A percentile compares a stretch with the other conserved stretches of the same genome.
phyloP scores from a whole-genome alignment of 2,797 vertebrate genomes.

The Chelidonichthys spinosus region DNA sequence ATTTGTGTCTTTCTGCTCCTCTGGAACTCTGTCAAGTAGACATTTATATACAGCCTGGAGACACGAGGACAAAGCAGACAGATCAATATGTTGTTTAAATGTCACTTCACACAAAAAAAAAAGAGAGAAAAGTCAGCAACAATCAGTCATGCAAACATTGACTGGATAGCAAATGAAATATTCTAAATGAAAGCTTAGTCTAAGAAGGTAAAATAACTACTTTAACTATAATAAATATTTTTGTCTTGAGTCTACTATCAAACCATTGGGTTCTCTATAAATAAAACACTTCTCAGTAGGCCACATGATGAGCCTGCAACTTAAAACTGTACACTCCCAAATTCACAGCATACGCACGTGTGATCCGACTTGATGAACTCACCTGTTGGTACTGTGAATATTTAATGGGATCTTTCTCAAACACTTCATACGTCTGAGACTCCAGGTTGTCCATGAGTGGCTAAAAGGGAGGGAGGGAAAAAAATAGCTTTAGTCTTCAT shows the following conservation, averaged over 20 bases:
- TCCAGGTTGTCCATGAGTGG: constrained; percentile 97
- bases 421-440: constrained; percentile 96
- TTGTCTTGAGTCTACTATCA: neutral
- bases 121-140: too few species aligned
- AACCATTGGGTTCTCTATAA: neutral
- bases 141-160: neutral
- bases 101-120: neutral
- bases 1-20: constrained; percentile 91
- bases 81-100: neutral
- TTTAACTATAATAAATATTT: neutral
- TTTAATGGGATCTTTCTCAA: constrained; percentile 96
- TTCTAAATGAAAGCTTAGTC: neutral
- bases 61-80: neutral
- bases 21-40: constrained; percentile 92
- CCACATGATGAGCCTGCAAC: too few species aligned
- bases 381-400: constrained; percentile 97
- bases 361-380: constrained; percentile 26
- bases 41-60: constrained; percentile 92
- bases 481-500: neutral
- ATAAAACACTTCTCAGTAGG: neutral
- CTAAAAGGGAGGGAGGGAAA: constrained; percentile 65
- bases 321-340: neutral
- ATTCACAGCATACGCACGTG: neutral
- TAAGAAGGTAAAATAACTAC: neutral
- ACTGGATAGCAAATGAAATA: neutral